Evolutionary conservation across 2,797 vertebrate species (phyloP), one percentile per base, ranked within the genome.

Genomic region (Pseudocheirus occidentalis): DNA sequence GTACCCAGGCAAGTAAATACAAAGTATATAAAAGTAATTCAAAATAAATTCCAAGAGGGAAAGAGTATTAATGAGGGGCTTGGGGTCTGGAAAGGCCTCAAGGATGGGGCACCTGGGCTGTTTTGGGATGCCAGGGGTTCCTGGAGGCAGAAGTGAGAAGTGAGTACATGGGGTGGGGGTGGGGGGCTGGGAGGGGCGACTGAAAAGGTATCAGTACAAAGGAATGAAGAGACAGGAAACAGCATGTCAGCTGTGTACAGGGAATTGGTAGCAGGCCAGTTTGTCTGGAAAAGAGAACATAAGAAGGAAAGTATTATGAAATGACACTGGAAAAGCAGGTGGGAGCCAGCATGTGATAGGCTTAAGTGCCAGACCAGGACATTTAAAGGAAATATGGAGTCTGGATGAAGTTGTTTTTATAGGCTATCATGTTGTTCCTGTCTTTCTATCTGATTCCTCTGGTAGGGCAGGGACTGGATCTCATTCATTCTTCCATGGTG

Each of bases 401-500:
- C n/a, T 81, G 29, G 66, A 81, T 24, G n/a, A 81, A 81, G 16
- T 73, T 73, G n/a, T 40, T 73, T 34, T n/a, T 73, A 21, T 21
- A 18, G 34, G 66, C 18, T 46, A 34, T 18, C 73, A 1, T 52
- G 27, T n/a, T 21, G 27, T n/a, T 21, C 29, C 55, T 29, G 50
- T 16, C 18, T 81, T 81, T 81, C 66, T 66, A 6, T 0, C 7
- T 16, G 14, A 27, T 89, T 50, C 40, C 91, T 66, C 13, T 90
- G 46, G 9, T 50, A 54, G 34, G 92, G 46, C 6, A 34, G 31
- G 24, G 24, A 40, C 18, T 46, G 3, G 18, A 81, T 46, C 66
- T 81, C 7, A 3, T 46, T 81, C 18, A 81, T 40, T 81, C 1
- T 31, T 24, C 5, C 0, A 0, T 1, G 0, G 5, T 5, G 1